Evolutionary conservation across 2,797 vertebrate species (phyloP).

Genomic region (Rhadinocentrus ornatus): DNA sequence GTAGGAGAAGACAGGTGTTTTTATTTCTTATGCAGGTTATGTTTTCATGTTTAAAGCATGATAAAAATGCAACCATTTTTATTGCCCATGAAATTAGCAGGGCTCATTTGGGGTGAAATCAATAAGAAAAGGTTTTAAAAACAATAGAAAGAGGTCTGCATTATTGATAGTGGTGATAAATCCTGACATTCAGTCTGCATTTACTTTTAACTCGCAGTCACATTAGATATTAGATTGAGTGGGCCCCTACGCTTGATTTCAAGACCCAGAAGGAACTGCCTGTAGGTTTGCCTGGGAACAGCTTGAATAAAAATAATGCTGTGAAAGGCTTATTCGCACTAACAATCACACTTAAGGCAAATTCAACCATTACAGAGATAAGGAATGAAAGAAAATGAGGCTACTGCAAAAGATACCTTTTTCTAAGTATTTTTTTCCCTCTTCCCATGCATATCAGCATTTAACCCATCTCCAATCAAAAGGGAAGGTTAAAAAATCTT

Average conservation of each 20-base stretch:
- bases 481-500: conserved; percentile 55
- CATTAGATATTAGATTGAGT: conserved; percentile 71
- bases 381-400: conserved; percentile 57
- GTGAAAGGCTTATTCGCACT: conserved; percentile 73
- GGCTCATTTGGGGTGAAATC: conserved; percentile 51
- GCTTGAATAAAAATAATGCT: conserved; percentile 77
- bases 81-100: conserved; percentile 62
- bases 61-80: conserved; percentile 53
- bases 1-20: conserved; percentile 46
- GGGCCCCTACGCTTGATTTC: conserved; percentile 63
- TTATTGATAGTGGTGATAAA: conserved; percentile 66
- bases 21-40: conserved; percentile 32
- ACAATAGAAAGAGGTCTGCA: conserved; percentile 50
- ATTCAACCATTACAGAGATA: conserved; percentile 63
- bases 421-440: conserved; percentile 29
- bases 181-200: conserved; percentile 63
- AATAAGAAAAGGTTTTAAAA: conserved; percentile 56
- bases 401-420: conserved; percentile 44
- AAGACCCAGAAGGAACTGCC: conserved; percentile 67
- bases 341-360: conserved; percentile 77
- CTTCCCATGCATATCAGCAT: conserved; percentile 56
- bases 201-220: conserved; percentile 66
- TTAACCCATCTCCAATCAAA: conserved; percentile 63
- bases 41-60: conserved; percentile 22
- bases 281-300: conserved; percentile 73